phyloP scores from a whole-genome alignment of 2,797 vertebrate genomes.

The Bradypodion pumilum region DNA sequence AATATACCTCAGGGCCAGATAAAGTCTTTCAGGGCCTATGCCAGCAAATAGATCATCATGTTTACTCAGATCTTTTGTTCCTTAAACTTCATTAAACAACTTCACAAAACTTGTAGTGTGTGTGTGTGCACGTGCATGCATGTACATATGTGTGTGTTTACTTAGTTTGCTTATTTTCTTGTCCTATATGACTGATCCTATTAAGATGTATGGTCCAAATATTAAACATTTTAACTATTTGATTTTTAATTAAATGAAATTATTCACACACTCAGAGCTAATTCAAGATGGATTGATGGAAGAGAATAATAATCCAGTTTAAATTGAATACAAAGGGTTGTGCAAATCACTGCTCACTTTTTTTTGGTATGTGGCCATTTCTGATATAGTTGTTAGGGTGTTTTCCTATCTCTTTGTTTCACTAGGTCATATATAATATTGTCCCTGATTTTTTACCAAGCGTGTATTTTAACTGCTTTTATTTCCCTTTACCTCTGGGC shows the following conservation, averaged over 20 bases:
- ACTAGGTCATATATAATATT: not conserved
- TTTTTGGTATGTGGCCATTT: not conserved
- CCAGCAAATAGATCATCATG: not conserved
- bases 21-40: too few species aligned
- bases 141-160: too few species aligned
- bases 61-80: constrained; percentile 4
- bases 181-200: not conserved
- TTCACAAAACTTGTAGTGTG: too few species aligned
- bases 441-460: constrained; percentile 47
- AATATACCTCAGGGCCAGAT: too few species aligned
- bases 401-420: not conserved
- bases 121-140: too few species aligned
- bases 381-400: not conserved
- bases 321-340: not conserved
- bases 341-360: not conserved
- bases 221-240: not conserved
- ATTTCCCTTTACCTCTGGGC: constrained; percentile 54
- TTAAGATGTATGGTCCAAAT: not conserved
- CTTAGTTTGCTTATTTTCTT: not conserved
- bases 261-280: not conserved
- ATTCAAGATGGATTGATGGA: constrained; percentile 4
- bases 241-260: not conserved
- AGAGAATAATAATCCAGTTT: not conserved
- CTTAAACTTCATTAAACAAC: not conserved
- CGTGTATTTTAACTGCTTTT: constrained; percentile 51